Conservation (phyloP, 2,113 vertebrate genomes). For the Rhinolophus ferrumequinum region DNA sequence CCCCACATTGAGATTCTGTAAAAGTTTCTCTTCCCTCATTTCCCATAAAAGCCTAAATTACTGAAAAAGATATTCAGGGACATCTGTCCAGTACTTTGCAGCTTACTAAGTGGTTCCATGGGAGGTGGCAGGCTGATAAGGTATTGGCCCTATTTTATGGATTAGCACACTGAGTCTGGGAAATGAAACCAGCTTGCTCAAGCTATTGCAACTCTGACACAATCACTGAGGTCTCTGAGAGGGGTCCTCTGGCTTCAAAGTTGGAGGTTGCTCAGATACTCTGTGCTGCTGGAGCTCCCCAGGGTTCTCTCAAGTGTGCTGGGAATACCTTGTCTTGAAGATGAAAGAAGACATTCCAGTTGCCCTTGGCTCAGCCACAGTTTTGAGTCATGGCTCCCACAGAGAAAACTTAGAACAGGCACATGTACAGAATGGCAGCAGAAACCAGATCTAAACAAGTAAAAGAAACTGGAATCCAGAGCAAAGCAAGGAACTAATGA, state of each 20-base stretch:
- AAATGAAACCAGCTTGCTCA: neutral
- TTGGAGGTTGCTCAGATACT: neutral
- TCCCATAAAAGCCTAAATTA: conserved; percentile 62
- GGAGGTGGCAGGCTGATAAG: neutral
- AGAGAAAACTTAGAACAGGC: neutral
- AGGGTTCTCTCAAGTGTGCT: neutral
- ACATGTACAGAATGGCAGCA: neutral
- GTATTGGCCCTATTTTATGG: neutral
- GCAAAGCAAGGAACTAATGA: neutral
- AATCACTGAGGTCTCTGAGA: neutral
- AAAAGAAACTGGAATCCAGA: neutral
- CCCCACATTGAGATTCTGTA: conserved; percentile 70
- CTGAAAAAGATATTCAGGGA: conserved; percentile 52
- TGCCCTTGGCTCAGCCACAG: neutral
- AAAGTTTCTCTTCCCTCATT: conserved; percentile 58
- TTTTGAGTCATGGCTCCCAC: neutral
- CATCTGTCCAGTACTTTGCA: neutral
- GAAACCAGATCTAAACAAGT: neutral
- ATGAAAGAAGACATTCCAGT: neutral
- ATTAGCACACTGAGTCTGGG: neutral
- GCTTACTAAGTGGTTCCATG: neutral
- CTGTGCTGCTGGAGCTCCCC: neutral
- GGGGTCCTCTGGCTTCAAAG: neutral
- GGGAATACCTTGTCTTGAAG: neutral
- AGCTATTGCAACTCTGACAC: neutral